A percentile compares a stretch with the other conserved stretches of the same genome.
Evolutionary conservation across 2,888 invertebrate species (phyloP).

Genomic region (Eurois occulta): DNA sequence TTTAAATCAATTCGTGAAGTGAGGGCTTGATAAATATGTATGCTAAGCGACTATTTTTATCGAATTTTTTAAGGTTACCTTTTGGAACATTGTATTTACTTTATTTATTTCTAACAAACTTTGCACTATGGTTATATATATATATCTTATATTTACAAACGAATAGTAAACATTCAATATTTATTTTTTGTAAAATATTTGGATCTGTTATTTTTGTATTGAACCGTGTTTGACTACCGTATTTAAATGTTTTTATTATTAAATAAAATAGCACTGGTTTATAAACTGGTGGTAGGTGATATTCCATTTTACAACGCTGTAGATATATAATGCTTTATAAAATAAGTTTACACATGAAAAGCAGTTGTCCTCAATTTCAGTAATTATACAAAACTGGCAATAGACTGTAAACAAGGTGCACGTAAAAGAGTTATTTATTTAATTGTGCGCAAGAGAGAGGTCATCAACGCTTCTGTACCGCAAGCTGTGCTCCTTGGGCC

Average conservation of each 20-base stretch:
- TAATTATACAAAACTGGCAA: conserved; percentile 15
- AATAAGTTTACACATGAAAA: not conserved
- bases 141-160: conserved; percentile 44
- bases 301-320: not conserved
- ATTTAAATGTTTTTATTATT: not conserved
- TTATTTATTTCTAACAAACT: conserved; percentile 31
- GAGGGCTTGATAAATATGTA: conserved; percentile 8
- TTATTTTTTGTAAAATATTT: not conserved
- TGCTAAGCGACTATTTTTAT: conserved; percentile 28
- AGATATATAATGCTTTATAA: not conserved
- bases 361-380: not conserved
- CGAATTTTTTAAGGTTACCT: not conserved
- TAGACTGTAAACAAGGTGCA: not conserved
- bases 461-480: conserved; percentile 88
- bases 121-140: conserved; percentile 30
- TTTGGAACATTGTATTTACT: conserved; percentile 25
- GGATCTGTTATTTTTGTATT: not conserved
- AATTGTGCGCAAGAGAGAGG: conserved; percentile 78
- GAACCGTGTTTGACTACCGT: not conserved
- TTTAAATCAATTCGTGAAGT: conserved; percentile 19
- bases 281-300: not conserved
- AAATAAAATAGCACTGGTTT: not conserved
- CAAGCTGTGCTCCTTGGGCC: conserved; percentile 89
- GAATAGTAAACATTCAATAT: not conserved
- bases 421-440: conserved; percentile 15